Conservation (phyloP, 2,888 invertebrate species). For the Chydorus sphaericus region DNA sequence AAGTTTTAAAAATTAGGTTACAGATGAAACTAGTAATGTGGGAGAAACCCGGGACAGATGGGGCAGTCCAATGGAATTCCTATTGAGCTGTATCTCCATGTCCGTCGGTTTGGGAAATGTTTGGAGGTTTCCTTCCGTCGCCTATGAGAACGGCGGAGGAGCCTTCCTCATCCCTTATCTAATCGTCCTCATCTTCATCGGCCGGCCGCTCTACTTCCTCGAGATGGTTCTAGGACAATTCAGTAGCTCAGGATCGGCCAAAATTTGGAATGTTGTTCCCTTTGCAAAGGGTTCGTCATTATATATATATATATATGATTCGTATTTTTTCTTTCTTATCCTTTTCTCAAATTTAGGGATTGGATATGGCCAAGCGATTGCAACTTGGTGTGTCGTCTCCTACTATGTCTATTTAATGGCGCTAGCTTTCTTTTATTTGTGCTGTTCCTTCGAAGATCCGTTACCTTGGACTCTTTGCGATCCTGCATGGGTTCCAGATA, state of each 20-base stretch:
- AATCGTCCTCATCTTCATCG: constrained; percentile 45
- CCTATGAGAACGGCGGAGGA: constrained; percentile 16
- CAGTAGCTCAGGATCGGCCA: constrained; percentile 59
- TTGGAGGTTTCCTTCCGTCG: constrained; percentile 13
- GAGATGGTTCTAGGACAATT: constrained; percentile 75
- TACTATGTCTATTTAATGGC: constrained; percentile 65
- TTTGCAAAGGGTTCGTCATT: constrained; percentile 51
- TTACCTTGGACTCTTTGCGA: constrained; percentile 59
- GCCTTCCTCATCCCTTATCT: constrained; percentile 49
- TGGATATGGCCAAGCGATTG: constrained; percentile 34
- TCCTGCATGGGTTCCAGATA: constrained; percentile 35
- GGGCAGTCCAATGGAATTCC: constrained; percentile 14
- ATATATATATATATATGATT: no score
- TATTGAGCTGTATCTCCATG: constrained; percentile 15
- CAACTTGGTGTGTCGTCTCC: constrained; percentile 43
- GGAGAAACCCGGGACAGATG: constrained; percentile 14
- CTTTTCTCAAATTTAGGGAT: constrained; percentile 23
- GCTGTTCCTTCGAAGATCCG: constrained; percentile 49
- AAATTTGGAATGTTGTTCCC: constrained; percentile 51
- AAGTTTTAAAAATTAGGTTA: no score
- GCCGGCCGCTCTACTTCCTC: constrained; percentile 68
- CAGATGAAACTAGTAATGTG: no score
- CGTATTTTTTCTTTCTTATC: background rate
- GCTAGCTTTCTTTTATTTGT: constrained; percentile 53
- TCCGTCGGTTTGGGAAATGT: constrained; percentile 15